Base-by-base conservation (phyloP, 1,140 invertebrate genomes). In the Chymomyza costata region DNA sequence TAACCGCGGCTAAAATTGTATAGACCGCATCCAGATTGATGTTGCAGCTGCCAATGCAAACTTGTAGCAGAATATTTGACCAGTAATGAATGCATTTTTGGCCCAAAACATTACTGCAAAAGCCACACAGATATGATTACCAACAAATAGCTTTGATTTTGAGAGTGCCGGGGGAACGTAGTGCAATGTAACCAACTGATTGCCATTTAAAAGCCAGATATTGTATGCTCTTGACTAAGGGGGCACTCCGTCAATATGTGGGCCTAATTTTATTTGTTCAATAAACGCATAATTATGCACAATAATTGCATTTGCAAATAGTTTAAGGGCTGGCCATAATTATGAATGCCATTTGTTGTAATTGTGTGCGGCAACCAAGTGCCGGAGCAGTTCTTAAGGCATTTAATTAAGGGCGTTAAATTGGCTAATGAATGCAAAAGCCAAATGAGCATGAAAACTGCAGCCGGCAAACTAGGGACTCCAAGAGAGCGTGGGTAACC, bases 281-380 rank as follows among this genome's bases (percentile, higher is more conserved):
- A 66, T 71, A 71, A 76, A 66, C 62, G 62, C 71, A 78, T 76
- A 71, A 78, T 76, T 78, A 76, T 76, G 66, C 57, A 21, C 50
- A 65, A 53, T 76, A 76, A 76, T 76, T 76, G 66, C 71, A 71
- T 78, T 71, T 52, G 66, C 73, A 78, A 70, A 66, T 38, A 58
- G 69, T 60, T 53, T 48, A 44, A 49, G 45, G 61, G 25, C 40
- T 18, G 16, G 40, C 46, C 28, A 57, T 59, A 78, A 76, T 66
- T 70, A 58, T 60, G 43, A 35, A 46, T 66, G 61, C 49, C 32
- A 56, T 55, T 54, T 35, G 30, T n/a, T 31, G 35, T 57, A 58
- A 59, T 58, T 52, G 37, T 32, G 13, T 13, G 3, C 7, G 30
- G n/a, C 7, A 16, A 38, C 7, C 2, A 1, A 2, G n/a, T 11